Evolutionary conservation across 2,888 invertebrate species (phyloP).

Genomic region (Heliconius sara): DNA sequence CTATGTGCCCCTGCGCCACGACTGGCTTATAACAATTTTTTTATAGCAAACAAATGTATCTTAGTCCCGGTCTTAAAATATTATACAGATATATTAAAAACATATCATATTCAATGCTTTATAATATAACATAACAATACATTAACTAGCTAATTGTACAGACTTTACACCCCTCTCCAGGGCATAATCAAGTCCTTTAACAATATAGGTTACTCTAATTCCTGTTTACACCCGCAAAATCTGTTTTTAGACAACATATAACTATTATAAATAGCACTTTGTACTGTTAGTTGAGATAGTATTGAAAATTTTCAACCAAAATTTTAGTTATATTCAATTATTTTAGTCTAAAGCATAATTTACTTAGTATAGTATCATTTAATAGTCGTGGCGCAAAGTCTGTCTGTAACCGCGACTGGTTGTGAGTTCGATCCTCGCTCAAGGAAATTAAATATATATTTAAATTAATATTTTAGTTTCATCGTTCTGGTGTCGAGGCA

Average conservation of each 20-base stretch:
- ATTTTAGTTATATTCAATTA: neutral
- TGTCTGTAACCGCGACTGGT: too few relatives aligned
- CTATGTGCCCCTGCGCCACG: too few relatives aligned
- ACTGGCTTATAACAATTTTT: too few relatives aligned
- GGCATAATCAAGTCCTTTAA: neutral
- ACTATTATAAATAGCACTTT: constrained; percentile 15
- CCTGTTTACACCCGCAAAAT: constrained; percentile 5
- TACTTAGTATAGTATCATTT: too few relatives aligned
- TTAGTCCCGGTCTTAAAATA: neutral
- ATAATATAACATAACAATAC: neutral
- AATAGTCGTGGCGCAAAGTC: too few relatives aligned
- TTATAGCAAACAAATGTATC: too few relatives aligned
- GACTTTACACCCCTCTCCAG: neutral
- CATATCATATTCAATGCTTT: neutral
- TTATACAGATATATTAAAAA: neutral
- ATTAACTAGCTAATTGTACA: neutral
- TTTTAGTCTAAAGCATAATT: too few relatives aligned
- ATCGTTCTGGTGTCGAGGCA: too few relatives aligned
- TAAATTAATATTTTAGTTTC: too few relatives aligned
- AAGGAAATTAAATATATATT: too few relatives aligned
- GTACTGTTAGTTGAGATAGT: neutral
- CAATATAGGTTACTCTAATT: neutral
- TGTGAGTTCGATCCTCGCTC: too few relatives aligned
- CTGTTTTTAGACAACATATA: constrained; percentile 5
- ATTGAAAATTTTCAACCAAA: constrained; percentile 5